Percentiles rank a stretch among this genome's conserved stretches.
These are phyloP conservation scores for Drosophila dunni DNA, from an alignment of 1,140 invertebrate species.

Conservation along the genomic window DNA sequence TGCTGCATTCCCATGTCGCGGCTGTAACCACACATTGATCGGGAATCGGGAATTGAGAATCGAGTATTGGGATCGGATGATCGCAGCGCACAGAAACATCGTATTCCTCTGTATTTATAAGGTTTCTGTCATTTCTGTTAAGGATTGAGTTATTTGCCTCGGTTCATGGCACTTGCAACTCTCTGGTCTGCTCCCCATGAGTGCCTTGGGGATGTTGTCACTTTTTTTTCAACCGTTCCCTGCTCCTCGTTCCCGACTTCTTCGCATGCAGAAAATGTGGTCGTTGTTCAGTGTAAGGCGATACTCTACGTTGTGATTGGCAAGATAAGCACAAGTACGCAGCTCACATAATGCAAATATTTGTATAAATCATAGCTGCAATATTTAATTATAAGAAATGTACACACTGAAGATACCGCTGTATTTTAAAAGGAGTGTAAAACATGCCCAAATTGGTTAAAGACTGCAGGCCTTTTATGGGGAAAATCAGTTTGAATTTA, in stretches of 20 bases:
- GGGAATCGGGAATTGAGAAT: conserved; percentile 23
- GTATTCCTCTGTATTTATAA: conserved; percentile 75
- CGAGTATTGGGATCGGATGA: conserved; percentile 47
- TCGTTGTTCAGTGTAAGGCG: conserved; percentile 66
- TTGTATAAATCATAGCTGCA: conserved; percentile 66
- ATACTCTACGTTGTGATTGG: conserved; percentile 63
- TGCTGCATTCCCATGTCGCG: conserved; percentile 76
- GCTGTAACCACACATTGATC: conserved; percentile 68
- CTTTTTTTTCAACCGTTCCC: conserved; percentile 10
- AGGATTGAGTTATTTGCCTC: conserved; percentile 80
- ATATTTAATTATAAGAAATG: conserved; percentile 30
- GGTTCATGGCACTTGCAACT: conserved; percentile 3
- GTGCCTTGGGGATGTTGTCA: conserved; percentile 61
- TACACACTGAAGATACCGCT: background rate
- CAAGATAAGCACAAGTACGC: conserved; percentile 46
- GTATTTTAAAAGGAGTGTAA: too few species aligned
- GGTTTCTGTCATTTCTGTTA: conserved; percentile 81
- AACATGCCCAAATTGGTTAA: background rate
- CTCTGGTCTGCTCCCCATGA: background rate
- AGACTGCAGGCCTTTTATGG: background rate
- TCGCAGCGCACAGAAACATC: conserved; percentile 39
- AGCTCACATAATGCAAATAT: conserved; percentile 61
- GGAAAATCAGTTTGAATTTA: background rate
- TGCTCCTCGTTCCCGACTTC: background rate
- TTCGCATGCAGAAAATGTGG: conserved; percentile 67